Percentiles rank a stretch among this genome's conserved stretches.
Conservation (phyloP, 64 coral and sea anemone species). For the Catalaphyllia jardinei region DNA sequence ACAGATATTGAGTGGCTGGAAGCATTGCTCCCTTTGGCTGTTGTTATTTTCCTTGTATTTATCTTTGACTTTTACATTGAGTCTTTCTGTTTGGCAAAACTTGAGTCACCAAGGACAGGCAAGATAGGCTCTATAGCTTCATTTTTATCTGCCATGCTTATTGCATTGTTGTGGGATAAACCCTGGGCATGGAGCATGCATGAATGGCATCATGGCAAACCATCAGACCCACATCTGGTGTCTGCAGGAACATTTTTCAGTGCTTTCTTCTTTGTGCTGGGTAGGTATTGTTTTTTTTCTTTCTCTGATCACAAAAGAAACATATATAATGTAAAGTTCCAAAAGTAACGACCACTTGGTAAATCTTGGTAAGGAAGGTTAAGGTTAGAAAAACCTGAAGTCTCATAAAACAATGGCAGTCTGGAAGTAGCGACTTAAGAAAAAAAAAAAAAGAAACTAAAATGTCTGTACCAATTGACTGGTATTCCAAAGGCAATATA, state of each 20-base stretch:
- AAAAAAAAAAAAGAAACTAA: too few relatives aligned
- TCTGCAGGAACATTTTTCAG: slow-evolving; percentile 80
- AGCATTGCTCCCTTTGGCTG: slow-evolving; percentile 66
- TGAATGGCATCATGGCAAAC: slow-evolving; percentile 91
- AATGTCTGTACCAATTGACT: too few relatives aligned
- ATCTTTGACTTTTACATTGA: slow-evolving; percentile 96
- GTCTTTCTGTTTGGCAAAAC: slow-evolving; percentile 87
- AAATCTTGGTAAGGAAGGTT: too few relatives aligned
- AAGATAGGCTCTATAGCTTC: slow-evolving; percentile 86
- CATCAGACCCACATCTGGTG: slow-evolving; percentile 50
- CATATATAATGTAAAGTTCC: neutral
- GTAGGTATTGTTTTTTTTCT: slow-evolving; percentile 15
- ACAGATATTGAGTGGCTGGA: slow-evolving; percentile 71
- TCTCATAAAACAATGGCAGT: too few relatives aligned
- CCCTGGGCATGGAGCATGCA: slow-evolving; percentile 91
- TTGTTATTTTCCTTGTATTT: slow-evolving; percentile 77
- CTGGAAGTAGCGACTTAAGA: too few relatives aligned
- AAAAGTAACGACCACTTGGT: neutral
- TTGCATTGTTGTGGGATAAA: slow-evolving; percentile 89
- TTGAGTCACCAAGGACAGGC: slow-evolving; percentile 62
- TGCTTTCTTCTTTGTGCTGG: slow-evolving; percentile 81
- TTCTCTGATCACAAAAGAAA: neutral
- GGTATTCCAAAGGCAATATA: too few relatives aligned
- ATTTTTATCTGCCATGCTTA: slow-evolving; percentile 78
- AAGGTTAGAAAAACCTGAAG: too few relatives aligned